A percentile compares a stretch with the other conserved stretches of the same genome.
These are phyloP conservation scores for Calliphora vomitoria DNA, from an alignment of 2,888 invertebrate species.

Conservation along the genomic window DNA sequence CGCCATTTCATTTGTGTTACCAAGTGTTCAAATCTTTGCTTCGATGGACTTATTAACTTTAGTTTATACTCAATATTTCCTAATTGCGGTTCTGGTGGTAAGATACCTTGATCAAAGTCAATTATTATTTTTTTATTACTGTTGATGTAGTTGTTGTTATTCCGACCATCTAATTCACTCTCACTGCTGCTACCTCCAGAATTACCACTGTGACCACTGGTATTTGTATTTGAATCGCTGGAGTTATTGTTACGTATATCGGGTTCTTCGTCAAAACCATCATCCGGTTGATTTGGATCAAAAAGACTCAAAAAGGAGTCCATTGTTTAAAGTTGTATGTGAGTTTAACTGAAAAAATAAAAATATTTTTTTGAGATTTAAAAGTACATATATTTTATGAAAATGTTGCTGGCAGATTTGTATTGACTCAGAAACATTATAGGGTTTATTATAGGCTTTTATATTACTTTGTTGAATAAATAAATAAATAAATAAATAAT, in stretches of 20 bases:
- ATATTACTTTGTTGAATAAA: too few species aligned
- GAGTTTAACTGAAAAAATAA: not conserved
- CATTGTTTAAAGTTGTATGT: conserved; percentile 85
- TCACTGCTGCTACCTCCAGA: conserved; percentile 77
- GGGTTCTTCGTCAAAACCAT: conserved; percentile 82
- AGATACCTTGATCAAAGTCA: conserved; percentile 87
- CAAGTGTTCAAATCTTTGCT: conserved; percentile 96
- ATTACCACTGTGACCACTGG: conserved; percentile 64
- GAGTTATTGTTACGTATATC: conserved; percentile 79
- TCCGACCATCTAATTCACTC: conserved; percentile 75
- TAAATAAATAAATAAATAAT: too few species aligned
- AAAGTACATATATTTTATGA: too few species aligned
- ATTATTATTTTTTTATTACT: conserved; percentile 82
- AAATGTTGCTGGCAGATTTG: too few species aligned
- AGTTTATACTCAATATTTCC: conserved; percentile 99
- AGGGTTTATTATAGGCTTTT: too few species aligned
- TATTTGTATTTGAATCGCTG: conserved; percentile 67
- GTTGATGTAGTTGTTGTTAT: conserved; percentile 76
- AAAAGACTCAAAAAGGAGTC: conserved; percentile 93
- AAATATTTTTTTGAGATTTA: too few species aligned
- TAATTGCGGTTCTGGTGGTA: conserved; percentile 96
- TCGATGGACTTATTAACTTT: conserved; percentile 96
- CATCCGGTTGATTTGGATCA: conserved; percentile 87
- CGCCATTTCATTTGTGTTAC: conserved; percentile 99
- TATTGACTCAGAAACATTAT: too few species aligned